These are phyloP conservation scores for Hypercompe scribonia DNA, from an alignment of 2,888 invertebrate species.

Conservation along the genomic window DNA sequence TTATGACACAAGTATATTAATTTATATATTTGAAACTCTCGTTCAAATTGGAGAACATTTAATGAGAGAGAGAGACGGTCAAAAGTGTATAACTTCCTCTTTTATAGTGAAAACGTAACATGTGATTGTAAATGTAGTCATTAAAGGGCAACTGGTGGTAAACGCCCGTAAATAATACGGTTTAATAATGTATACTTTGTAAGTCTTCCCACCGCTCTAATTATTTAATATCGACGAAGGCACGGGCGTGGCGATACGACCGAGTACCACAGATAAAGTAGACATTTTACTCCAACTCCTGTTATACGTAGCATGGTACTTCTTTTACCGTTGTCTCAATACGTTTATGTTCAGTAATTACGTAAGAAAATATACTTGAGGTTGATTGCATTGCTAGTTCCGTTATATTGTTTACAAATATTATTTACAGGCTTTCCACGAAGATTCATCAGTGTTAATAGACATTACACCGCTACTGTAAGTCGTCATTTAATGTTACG, in stretches of 20 bases:
- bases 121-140: background rate
- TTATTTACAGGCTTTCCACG: background rate
- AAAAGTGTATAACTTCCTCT: background rate
- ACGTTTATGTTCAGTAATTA: conserved; percentile 15
- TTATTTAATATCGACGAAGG: conserved; percentile 57
- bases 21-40: background rate
- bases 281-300: conserved; percentile 38
- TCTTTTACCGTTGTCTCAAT: conserved; percentile 27
- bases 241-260: conserved; percentile 56
- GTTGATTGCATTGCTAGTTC: conserved; percentile 13
- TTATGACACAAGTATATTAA: no score
- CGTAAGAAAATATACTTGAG: conserved; percentile 6
- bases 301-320: conserved; percentile 35
- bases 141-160: conserved; percentile 24
- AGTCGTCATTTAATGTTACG: background rate
- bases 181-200: conserved; percentile 40
- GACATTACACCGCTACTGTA: no score
- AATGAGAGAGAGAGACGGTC: background rate
- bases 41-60: background rate
- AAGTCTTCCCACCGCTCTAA: conserved; percentile 39
- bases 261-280: conserved; percentile 44
- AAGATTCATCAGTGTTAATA: background rate
- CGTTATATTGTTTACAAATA: conserved; percentile 8
- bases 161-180: conserved; percentile 28
- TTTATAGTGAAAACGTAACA: background rate